These are phyloP conservation scores for Corythaixoides concolor DNA, from an alignment of 2,113 vertebrate genomes.

Conservation along the genomic window DNA sequence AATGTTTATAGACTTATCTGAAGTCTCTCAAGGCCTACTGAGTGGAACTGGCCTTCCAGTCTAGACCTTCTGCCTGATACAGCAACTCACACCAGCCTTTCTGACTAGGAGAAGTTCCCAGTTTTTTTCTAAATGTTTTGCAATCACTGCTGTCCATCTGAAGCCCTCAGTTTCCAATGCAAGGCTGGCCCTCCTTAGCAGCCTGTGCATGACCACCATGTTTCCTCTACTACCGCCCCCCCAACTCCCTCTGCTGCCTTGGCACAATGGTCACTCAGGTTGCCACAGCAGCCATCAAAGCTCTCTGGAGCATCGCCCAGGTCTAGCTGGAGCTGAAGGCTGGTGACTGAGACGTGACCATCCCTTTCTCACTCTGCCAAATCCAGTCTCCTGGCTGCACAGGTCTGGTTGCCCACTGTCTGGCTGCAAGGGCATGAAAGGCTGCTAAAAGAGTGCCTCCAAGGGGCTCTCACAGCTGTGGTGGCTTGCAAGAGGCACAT, in stretches of 20 bases:
- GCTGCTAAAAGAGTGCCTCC: background rate
- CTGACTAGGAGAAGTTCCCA: background rate
- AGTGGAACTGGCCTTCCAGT: background rate
- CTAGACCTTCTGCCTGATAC: background rate
- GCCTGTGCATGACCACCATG: background rate
- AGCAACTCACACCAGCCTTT: background rate
- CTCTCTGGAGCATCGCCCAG: background rate
- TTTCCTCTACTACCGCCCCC: background rate
- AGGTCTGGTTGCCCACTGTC: background rate
- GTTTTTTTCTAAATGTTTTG: background rate
- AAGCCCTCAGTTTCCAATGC: background rate
- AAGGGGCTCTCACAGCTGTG: background rate
- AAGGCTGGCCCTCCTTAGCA: background rate
- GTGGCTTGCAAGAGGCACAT: background rate
- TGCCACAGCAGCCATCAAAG: background rate
- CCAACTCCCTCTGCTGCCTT: fast-evolving
- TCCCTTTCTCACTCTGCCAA: background rate
- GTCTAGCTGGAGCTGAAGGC: background rate
- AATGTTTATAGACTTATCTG: background rate
- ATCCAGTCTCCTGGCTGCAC: background rate
- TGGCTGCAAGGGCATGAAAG: background rate
- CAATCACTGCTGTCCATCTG: background rate
- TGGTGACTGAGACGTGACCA: fast-evolving
- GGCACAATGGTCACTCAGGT: fast-evolving
- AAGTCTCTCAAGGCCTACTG: background rate